phyloP scores from a whole-genome alignment of 64 coral and sea anemone species.

The Montipora cactus region DNA sequence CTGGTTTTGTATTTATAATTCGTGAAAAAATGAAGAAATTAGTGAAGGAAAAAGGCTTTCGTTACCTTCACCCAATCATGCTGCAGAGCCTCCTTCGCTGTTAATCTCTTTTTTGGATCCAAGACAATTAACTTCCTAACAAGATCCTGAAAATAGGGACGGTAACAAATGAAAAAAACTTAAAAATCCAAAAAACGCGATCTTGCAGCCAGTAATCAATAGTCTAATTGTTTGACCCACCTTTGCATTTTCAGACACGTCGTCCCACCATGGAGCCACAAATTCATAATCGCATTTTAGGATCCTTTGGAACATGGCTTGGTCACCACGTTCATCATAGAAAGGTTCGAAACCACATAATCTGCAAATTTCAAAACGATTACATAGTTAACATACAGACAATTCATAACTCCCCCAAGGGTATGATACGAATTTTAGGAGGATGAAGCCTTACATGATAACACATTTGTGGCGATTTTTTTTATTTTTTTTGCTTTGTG shows the following conservation, averaged over 20 bases:
- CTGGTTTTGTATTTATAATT: too few species aligned
- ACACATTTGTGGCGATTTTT: too few species aligned
- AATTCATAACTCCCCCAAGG: too few species aligned
- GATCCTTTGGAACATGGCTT: constrained; percentile 99
- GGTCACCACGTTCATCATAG: constrained; percentile 96
- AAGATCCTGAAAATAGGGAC: constrained; percentile 72
- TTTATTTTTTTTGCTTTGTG: too few species aligned
- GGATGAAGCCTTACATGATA: too few species aligned
- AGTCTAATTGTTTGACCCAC: constrained; percentile 23
- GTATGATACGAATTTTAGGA: too few species aligned
- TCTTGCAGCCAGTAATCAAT: not conserved
- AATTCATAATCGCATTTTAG: constrained; percentile 97
- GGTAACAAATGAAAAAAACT: not conserved
- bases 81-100: constrained; percentile 80
- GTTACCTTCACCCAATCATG: constrained; percentile 94
- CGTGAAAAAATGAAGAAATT: too few species aligned
- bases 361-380: constrained; percentile 28
- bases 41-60: not conserved
- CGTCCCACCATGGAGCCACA: constrained; percentile 96
- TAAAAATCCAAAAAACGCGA: too few species aligned
- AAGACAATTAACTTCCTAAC: constrained; percentile 83
- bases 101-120: constrained; percentile 85
- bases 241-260: constrained; percentile 95
- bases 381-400: too few species aligned
- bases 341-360: constrained; percentile 99